Evolutionary conservation across 2,888 invertebrate genomes (phyloP).

Genomic region (Perizoma affinitatum): DNA sequence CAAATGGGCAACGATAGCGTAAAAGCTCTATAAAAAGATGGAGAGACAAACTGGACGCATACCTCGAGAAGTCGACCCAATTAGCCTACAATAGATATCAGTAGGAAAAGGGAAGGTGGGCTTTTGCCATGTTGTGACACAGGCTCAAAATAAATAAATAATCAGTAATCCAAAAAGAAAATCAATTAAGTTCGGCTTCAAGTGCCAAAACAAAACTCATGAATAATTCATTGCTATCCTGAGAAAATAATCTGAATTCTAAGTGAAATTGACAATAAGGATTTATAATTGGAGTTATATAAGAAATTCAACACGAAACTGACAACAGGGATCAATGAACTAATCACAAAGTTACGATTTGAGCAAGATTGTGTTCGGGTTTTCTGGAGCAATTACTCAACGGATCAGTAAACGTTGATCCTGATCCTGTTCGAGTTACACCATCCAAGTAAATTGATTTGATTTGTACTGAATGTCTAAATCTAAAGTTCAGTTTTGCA

Average conservation of each 20-base stretch:
- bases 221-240: slow-evolving; percentile 43
- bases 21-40: no score
- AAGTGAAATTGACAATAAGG: slow-evolving; percentile 11
- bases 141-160: no score
- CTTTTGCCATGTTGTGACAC: no score
- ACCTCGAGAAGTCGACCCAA: no score
- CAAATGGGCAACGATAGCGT: no score
- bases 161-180: background rate
- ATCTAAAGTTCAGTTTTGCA: no score
- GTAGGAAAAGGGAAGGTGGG: no score
- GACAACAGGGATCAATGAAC: slow-evolving; percentile 22
- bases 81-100: no score
- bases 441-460: background rate
- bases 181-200: slow-evolving; percentile 25
- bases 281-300: slow-evolving; percentile 12
- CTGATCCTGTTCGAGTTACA: slow-evolving; percentile 7
- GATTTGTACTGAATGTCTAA: no score
- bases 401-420: slow-evolving; percentile 8
- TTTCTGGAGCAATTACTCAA: slow-evolving; percentile 12
- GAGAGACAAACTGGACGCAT: no score
- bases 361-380: slow-evolving; percentile 22
- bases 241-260: background rate
- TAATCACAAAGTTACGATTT: slow-evolving; percentile 23
- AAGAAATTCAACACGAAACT: slow-evolving; percentile 22
- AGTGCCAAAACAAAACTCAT: slow-evolving; percentile 43